Evolutionary conservation across 2,113 vertebrate species (phyloP).

Genomic region (Aspiorhynchus laticeps): DNA sequence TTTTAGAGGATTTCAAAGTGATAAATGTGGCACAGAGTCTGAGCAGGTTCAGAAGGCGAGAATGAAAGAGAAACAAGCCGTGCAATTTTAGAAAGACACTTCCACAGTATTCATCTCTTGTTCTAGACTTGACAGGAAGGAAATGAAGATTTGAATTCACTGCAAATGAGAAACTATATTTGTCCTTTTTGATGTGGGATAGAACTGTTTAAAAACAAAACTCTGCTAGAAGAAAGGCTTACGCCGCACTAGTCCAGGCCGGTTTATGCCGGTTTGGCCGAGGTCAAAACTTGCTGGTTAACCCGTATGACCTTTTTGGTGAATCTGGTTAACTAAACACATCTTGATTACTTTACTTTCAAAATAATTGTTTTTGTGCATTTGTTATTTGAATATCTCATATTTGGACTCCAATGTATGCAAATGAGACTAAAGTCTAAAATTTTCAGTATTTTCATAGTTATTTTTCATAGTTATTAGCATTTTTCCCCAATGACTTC

Average conservation of each 20-base stretch:
- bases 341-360: not conserved
- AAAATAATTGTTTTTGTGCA: not conserved
- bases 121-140: not conserved
- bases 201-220: not conserved
- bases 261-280: not conserved
- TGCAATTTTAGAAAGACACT: constrained; percentile 3
- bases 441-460: too few species aligned
- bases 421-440: not conserved
- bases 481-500: not conserved
- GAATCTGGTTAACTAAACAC: not conserved
- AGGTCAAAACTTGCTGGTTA: not conserved
- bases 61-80: constrained; percentile 32
- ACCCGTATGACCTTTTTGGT: not conserved
- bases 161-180: constrained; percentile 10
- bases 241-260: not conserved
- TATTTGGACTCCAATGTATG: not conserved
- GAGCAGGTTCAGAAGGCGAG: constrained; percentile 13
- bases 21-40: constrained; percentile 27
- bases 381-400: not conserved
- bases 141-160: constrained; percentile 2
- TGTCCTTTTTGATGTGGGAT: not conserved
- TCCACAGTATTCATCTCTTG: not conserved
- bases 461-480: too few species aligned
- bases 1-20: constrained; percentile 50
- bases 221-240: not conserved